These are phyloP conservation scores for Lasiommata megera DNA, from an alignment of 2,888 invertebrate species.

Conservation along the genomic window DNA sequence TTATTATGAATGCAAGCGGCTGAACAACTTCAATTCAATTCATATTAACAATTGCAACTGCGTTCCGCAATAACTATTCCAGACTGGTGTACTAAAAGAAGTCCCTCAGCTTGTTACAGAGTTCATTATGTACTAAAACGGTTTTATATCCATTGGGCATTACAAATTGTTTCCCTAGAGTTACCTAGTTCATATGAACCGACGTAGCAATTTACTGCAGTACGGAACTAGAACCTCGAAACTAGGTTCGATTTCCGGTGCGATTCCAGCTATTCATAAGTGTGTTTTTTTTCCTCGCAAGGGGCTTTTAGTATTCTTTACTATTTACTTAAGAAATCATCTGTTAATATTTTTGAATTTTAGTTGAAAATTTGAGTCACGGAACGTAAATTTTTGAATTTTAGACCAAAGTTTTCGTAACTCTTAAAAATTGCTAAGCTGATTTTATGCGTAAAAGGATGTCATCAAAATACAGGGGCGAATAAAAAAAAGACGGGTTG, in stretches of 20 bases:
- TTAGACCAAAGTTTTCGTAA: no score
- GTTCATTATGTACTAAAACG: slow-evolving; percentile 30
- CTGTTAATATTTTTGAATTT: no score
- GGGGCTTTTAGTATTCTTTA: no score
- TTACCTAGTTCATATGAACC: background rate
- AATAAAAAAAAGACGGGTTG: no score
- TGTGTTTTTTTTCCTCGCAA: background rate
- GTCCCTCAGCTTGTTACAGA: slow-evolving; percentile 25
- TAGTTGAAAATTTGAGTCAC: no score
- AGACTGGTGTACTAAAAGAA: slow-evolving; percentile 14
- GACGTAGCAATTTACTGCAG: background rate
- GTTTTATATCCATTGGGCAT: slow-evolving; percentile 25
- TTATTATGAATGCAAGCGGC: no score
- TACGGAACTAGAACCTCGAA: background rate
- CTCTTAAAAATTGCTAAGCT: no score
- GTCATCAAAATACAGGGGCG: no score
- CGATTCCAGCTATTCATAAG: background rate
- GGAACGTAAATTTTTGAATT: no score
- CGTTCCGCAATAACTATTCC: background rate
- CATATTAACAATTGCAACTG: background rate
- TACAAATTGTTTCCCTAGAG: slow-evolving; percentile 27
- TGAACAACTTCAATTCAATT: no score
- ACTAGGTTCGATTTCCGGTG: background rate
- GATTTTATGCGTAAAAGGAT: no score
- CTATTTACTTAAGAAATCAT: no score